Conservation (phyloP, 1,140 invertebrate species). For the Spodoptera litura region DNA sequence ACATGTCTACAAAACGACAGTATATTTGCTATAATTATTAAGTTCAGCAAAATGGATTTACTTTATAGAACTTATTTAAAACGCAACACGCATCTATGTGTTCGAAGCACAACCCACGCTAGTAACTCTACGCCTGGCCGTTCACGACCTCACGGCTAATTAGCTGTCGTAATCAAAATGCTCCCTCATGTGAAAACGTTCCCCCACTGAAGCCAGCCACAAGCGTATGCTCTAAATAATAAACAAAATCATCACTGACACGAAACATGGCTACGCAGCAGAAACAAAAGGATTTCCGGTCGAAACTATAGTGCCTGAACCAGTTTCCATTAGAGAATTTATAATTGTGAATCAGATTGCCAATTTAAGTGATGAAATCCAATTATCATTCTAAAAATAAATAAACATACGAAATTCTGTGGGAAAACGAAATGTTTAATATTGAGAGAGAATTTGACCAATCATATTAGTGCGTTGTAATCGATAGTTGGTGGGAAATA, state of each 20-base stretch:
- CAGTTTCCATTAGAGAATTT: conserved; percentile 40
- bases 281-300: conserved; percentile 74
- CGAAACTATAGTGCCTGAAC: conserved; percentile 40
- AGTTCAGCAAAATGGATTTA: no score
- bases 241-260: conserved; percentile 68
- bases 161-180: conserved; percentile 58
- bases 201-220: conserved; percentile 52
- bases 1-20: conserved; percentile 7
- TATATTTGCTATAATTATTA: neutral
- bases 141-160: conserved; percentile 52
- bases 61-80: neutral
- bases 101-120: conserved; percentile 21
- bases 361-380: conserved; percentile 34
- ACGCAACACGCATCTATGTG: neutral
- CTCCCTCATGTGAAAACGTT: conserved; percentile 59
- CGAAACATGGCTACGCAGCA: conserved; percentile 68
- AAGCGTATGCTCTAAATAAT: conserved; percentile 68
- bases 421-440: neutral
- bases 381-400: conserved; percentile 22
- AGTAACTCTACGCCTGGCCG: conserved; percentile 15
- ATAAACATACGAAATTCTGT: neutral
- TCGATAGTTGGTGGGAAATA: conserved; percentile 1
- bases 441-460: neutral
- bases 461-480: conserved; percentile 1
- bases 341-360: conserved; percentile 44